Evolutionary conservation across 2,113 vertebrate genomes (phyloP), one percentile per base, ranked within the genome.

Genomic region (Lophochroa leadbeateri): DNA sequence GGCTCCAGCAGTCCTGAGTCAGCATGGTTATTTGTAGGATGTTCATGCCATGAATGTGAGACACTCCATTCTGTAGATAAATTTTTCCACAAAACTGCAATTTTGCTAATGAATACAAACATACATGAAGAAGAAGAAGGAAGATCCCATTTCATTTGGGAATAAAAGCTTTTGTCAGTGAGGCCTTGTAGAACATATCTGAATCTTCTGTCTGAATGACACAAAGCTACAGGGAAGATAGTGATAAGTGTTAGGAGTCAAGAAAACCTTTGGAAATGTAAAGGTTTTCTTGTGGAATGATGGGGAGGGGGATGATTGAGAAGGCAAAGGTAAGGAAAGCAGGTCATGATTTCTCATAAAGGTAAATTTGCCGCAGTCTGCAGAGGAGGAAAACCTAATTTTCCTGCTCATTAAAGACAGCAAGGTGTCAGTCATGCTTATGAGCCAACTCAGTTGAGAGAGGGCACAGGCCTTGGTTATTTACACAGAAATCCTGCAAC

Each of bases 391-490:
- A 92, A 67, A 74, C 12, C 3, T 28, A 72, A 61, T 3, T 79
- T 94, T 96, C 68, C 82, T 80, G 92, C 95, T 97, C 97, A 96
- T 97, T 96, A 96, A 82, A 92, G 78, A 92, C 85, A 92, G 52
- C 95, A 93, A 96, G 52, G 95, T 97, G 97, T 94, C 97, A 96
- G 63, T 98, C 93, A 92, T 35, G 13, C 28, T 79, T 90, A 74
- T n/a, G 77, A 94, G 82, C 79, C 76, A 68, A 67, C 31, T 63
- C 67, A 49, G 29, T 29, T 71, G 27, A 90, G 88, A 96, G 96
- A 90, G 92, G 96, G 82, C 81, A 78, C 94, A 79, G 57, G 90
- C 86, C 92, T 67, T 78, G 29, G 53, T 23, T 97, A 89, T 97
- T 98, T 97, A 94, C 91, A 86, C 31, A 97, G 83, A 91, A 97